A percentile compares a stretch with the other conserved stretches of the same genome.
Evolutionary conservation across 2,888 invertebrate species (phyloP).

Genomic region (Yponomeuta malinellus): DNA sequence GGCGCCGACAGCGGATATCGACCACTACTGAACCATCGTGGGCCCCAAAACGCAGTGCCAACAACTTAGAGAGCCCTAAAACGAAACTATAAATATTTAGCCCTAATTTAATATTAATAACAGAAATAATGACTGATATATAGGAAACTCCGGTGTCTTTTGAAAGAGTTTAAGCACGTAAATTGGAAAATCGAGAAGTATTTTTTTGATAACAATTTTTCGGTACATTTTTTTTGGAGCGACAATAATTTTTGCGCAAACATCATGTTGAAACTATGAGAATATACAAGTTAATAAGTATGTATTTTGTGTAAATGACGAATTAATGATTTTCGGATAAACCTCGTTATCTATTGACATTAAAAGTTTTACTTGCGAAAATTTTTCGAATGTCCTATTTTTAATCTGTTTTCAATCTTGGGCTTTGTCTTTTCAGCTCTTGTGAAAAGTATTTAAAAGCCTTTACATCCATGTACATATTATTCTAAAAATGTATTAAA

Average conservation of each 20-base stretch:
- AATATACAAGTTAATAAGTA: background rate
- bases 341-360: conserved; percentile 37
- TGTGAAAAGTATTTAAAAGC: conserved; percentile 1
- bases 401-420: background rate
- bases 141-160: conserved; percentile 38
- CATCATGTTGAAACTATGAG: conserved; percentile 17
- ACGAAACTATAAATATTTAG: background rate
- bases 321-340: background rate
- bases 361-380: conserved; percentile 61
- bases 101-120: conserved; percentile 4
- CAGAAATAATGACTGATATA: conserved; percentile 24
- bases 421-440: conserved; percentile 2
- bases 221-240: background rate
- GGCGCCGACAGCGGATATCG: conserved; percentile 55
- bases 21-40: conserved; percentile 47
- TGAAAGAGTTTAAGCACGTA: background rate
- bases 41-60: conserved; percentile 41
- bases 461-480: background rate
- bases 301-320: background rate
- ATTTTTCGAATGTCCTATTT: conserved; percentile 52
- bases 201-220: background rate
- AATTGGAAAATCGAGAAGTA: background rate
- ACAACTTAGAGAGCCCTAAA: background rate
- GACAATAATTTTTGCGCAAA: background rate
- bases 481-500: background rate